A percentile compares a stretch with the other conserved stretches of the same genome.
phyloP scores from a whole-genome alignment of 2,888 invertebrate species.

The Nomada ruficornis region DNA sequence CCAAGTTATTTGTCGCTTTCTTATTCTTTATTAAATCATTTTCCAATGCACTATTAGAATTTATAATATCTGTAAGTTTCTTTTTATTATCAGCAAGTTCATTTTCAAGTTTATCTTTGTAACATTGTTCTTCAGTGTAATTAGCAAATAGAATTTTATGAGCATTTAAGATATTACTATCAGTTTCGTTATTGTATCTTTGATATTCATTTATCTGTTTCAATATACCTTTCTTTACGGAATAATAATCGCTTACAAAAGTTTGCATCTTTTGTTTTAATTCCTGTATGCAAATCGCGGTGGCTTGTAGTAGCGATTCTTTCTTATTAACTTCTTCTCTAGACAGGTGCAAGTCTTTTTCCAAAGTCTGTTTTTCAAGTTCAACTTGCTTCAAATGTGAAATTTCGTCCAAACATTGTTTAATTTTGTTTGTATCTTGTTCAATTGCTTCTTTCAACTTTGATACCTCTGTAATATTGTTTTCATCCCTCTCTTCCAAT shows the following conservation, averaged over 20 bases:
- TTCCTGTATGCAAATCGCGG: neutral
- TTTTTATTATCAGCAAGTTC: constrained; percentile 40
- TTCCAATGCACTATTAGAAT: constrained; percentile 36
- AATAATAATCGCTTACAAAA: constrained; percentile 37
- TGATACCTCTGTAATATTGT: constrained; percentile 24
- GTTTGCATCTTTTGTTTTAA: constrained; percentile 13
- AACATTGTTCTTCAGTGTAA: constrained; percentile 33
- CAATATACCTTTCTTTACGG: constrained; percentile 30
- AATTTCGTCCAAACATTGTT: constrained; percentile 40
- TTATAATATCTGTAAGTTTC: constrained; percentile 32
- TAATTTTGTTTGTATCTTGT: constrained; percentile 14
- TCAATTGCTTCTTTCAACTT: constrained; percentile 24
- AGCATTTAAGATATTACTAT: constrained; percentile 20
- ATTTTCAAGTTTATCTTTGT: constrained; percentile 32
- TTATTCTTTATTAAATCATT: constrained; percentile 44
- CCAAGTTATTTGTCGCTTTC: constrained; percentile 35
- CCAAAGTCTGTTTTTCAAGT: constrained; percentile 40
- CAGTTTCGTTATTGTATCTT: constrained; percentile 24
- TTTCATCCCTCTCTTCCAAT: constrained; percentile 46
- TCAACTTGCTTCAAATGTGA: constrained; percentile 33
- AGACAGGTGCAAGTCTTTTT: constrained; percentile 24
- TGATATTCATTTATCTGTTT: constrained; percentile 39
- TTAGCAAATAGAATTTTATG: constrained; percentile 32
- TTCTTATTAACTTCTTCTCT: constrained; percentile 25
- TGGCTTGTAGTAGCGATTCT: constrained; percentile 26